These are phyloP conservation scores for Pseudorhiza aurosa DNA, from an alignment of 30 jellyfish, hydroid and myxozoan genomes.

Conservation along the genomic window DNA sequence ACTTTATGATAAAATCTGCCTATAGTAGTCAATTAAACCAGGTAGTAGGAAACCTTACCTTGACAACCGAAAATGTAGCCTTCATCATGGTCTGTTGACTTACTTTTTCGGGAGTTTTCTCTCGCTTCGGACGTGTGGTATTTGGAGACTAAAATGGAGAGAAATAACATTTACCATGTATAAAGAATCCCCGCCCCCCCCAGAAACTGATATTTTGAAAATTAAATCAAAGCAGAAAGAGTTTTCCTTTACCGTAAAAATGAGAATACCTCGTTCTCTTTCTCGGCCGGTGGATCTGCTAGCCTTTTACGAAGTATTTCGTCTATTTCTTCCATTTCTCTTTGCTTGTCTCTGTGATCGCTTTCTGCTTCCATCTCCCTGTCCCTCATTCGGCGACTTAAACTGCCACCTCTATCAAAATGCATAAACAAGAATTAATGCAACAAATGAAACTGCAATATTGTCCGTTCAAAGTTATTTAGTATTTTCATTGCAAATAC, in stretches of 20 bases:
- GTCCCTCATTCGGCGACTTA: conserved; percentile 96
- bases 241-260: neutral
- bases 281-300: conserved; percentile 59
- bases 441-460: neutral
- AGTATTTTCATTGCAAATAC: no score
- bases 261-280: conserved; percentile 69
- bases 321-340: conserved; percentile 97
- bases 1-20: neutral
- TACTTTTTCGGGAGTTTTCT: conserved; percentile 48
- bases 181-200: neutral
- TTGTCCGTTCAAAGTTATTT: no score
- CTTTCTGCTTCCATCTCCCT: conserved; percentile 91
- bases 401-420: conserved; percentile 77
- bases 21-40: neutral
- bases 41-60: conserved; percentile 41
- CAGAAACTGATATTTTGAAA: neutral
- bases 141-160: conserved; percentile 34
- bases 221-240: neutral
- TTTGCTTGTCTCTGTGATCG: conserved; percentile 89
- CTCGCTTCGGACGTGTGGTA: conserved; percentile 39
- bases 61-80: conserved; percentile 73
- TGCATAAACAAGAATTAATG: neutral
- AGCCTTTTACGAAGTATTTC: conserved; percentile 78
- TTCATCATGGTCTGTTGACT: conserved; percentile 62
- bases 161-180: neutral